A percentile compares a stretch with the other conserved stretches of the same genome.
Conservation (phyloP, 2,888 invertebrate species). For the Ramazzottius varieornatus region DNA sequence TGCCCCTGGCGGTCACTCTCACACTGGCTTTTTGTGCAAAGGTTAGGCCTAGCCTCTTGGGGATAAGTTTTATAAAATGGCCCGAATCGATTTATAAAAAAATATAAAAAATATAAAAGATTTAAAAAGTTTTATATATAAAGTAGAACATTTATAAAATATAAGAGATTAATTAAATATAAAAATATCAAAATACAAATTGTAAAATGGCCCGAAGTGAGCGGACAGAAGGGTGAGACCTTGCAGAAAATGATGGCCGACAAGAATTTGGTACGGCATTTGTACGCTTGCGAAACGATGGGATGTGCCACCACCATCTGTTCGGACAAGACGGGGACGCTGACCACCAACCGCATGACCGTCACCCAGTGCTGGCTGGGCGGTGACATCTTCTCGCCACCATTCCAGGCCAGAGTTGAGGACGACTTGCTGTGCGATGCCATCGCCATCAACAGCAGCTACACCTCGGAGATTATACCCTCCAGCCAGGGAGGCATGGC, state of each 20-base stretch:
- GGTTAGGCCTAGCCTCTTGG: no score
- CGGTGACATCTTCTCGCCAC: constrained; percentile 31
- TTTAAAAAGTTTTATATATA: no score
- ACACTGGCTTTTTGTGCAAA: constrained; percentile 97
- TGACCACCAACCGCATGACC: constrained; percentile 94
- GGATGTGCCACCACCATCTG: constrained; percentile 99
- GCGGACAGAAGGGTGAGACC: no score
- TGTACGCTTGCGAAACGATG: constrained; percentile 99
- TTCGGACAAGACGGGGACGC: constrained; percentile 95
- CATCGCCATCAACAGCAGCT: constrained; percentile 79
- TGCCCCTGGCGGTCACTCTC: constrained; percentile 89
- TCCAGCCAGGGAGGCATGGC: constrained; percentile 45
- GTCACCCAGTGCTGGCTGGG: constrained; percentile 87
- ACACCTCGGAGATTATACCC: constrained; percentile 74
- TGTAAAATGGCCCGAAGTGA: no score
- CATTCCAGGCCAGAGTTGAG: no score
- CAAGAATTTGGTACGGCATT: constrained; percentile 91
- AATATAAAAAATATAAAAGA: no score
- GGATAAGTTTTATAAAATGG: no score
- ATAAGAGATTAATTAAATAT: no score
- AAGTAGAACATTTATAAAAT: no score
- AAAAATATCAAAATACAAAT: no score
- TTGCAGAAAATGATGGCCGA: constrained; percentile 99
- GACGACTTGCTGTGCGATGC: constrained; percentile 57
- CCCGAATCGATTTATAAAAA: no score